These are phyloP conservation scores for Chesias legatella DNA, from an alignment of 2,888 invertebrate species.

Conservation along the genomic window DNA sequence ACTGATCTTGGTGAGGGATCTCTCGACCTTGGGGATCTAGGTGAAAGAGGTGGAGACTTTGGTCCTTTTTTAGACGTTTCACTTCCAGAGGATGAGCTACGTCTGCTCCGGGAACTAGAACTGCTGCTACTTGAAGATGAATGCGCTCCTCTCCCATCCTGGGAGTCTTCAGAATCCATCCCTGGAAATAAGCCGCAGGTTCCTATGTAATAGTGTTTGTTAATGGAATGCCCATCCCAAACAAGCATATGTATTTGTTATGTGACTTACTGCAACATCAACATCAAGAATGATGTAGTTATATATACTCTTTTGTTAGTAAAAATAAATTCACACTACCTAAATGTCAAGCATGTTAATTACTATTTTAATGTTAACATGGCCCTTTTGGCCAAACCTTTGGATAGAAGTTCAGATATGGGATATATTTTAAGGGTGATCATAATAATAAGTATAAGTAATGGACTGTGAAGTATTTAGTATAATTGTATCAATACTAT, in stretches of 20 bases:
- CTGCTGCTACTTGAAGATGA: slow-evolving; percentile 76
- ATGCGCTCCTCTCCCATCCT: slow-evolving; percentile 69
- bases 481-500: no score
- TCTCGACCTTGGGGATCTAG: slow-evolving; percentile 34
- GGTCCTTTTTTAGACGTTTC: slow-evolving; percentile 60
- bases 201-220: slow-evolving; percentile 32
- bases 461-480: no score
- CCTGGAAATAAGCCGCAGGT: slow-evolving; percentile 56
- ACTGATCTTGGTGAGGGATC: slow-evolving; percentile 27
- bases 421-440: no score
- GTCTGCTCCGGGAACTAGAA: slow-evolving; percentile 66
- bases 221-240: slow-evolving; percentile 37
- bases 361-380: not conserved
- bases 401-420: no score
- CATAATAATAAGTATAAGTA: no score
- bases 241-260: slow-evolving; percentile 41
- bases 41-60: slow-evolving; percentile 55
- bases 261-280: slow-evolving; percentile 39
- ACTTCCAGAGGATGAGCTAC: slow-evolving; percentile 67
- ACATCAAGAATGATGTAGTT: slow-evolving; percentile 30
- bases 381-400: not conserved
- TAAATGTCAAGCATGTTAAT: slow-evolving; percentile 25
- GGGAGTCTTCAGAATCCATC: slow-evolving; percentile 83
- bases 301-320: slow-evolving; percentile 44
- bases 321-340: slow-evolving; percentile 33